Base-by-base conservation (phyloP, 1,140 invertebrate genomes). In the Zaprionus tsacasi region DNA sequence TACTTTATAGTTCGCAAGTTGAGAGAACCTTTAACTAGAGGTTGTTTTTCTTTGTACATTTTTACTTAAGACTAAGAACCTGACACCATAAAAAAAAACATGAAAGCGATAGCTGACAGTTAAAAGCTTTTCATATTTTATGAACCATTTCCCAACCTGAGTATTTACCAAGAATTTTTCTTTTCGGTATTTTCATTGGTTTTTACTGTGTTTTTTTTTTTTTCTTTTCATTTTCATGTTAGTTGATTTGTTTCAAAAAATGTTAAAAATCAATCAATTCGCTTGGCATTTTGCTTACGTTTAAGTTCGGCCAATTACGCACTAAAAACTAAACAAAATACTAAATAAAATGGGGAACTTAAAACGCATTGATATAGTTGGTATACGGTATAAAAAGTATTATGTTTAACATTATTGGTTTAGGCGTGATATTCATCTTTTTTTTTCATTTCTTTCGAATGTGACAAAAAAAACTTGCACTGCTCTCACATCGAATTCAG, bases 391-490 rank as follows among this genome's bases (percentile, higher is more conserved):
- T 6, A 58, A 58, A 67, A 35, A 30, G 40, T 43, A 66, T 56
- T 56, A 66, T 43, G 48, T n/a, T 36, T 12, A 30, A 36, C 2
- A 30, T 25, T 54, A 8, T 36, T 70, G 35, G 35, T 43, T 40
- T 54, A 6, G 21, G 40, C 60, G 1, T 45, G 38, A 17, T 21
- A 11, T 63, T 65, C 13, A 40, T 73, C 40, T 56, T 12, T 12
- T 65, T 56, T 12, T 12, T 65, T 82, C 13, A 12, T 21, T 21
- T 21, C 21, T 65, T 82, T 76, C 73, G 70, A 74, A 75, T 83
- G 73, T 80, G 85, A 78, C 85, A 88, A 79, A 91, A 91, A 89
- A 92, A 92, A 92, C 83, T 92, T 92, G 91, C 91, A 92, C 91
- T 91, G 87, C 79, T 82, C 59, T 57, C 75, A 82, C 81, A 79